Conservation (phyloP, 1,140 invertebrate genomes). For the Luehdorfia chinensis region DNA sequence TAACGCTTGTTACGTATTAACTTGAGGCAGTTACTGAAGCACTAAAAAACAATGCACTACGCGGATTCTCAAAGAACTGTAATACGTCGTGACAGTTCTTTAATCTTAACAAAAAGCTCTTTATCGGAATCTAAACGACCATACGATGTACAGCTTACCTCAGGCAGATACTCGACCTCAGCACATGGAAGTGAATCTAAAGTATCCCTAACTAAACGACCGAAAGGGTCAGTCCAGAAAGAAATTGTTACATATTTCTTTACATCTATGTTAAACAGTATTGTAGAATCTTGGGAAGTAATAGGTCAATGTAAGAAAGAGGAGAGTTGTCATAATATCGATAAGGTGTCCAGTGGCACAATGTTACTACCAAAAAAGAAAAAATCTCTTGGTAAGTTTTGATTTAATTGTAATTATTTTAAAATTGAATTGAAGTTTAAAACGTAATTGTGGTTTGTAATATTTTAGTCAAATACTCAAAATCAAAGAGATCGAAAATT, state of each 20-base stretch:
- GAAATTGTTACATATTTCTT: slow-evolving; percentile 57
- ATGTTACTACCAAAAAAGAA: slow-evolving; percentile 40
- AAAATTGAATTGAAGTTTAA: background rate
- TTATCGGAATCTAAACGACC: slow-evolving; percentile 21
- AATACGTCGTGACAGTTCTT: slow-evolving; percentile 37
- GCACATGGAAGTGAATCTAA: slow-evolving; percentile 38
- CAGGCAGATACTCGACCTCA: background rate
- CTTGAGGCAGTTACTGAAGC: no score
- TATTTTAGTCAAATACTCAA: slow-evolving; percentile 42
- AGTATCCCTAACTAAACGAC: slow-evolving; percentile 22
- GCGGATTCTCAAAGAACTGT: slow-evolving; percentile 28
- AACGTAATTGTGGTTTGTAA: background rate
- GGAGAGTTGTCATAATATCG: slow-evolving; percentile 23
- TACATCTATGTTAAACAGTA: slow-evolving; percentile 53
- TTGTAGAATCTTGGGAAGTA: slow-evolving; percentile 55
- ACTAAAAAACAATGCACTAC: slow-evolving; percentile 24
- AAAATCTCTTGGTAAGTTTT: slow-evolving; percentile 30
- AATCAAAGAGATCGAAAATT: slow-evolving; percentile 42
- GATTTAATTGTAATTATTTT: background rate
- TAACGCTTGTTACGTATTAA: no score
- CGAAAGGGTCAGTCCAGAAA: slow-evolving; percentile 43
- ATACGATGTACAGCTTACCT: background rate
- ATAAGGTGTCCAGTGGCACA: slow-evolving; percentile 47
- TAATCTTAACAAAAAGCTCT: slow-evolving; percentile 24
- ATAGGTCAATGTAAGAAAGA: slow-evolving; percentile 35